Evolutionary conservation across 2,797 vertebrate genomes (phyloP), one percentile per base, ranked within the genome.

Genomic region (Eulemur mongoz): DNA sequence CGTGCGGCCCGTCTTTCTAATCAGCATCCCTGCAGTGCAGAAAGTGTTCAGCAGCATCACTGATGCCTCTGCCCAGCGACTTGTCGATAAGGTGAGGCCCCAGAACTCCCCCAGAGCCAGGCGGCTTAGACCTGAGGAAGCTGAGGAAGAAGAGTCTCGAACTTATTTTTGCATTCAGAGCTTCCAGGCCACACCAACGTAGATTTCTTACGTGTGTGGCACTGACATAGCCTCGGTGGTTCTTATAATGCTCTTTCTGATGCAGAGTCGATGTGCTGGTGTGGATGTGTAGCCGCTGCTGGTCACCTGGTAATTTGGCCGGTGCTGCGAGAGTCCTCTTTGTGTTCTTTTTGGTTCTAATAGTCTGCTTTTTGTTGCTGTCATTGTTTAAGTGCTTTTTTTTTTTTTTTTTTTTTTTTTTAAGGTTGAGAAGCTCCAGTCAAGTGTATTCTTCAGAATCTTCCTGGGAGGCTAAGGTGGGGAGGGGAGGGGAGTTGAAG

Each of bases 11-110:
- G 99, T 99, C 94, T 99, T 99, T 96, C 97, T 99, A 93, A 99
- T 99, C 97, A 99, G 99, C 81, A 98, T 99, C 98, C 99, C 99
- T 9, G 99, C 99, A 4, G 99, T 99, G 84, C 99, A 99, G 98
- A 99, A 99, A 91, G 99, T 99, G 80, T 99, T 99, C 98, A 99
- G 99, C 98, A 99, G 99, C 97, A 99, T 99, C 97, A 99, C 99
- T 0, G 99, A 99, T 88, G 99, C 98, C 91, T 99, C 99, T 88
- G 98, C 99, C 89, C 99, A 98, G 98, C 98, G 99, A 85, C 99
- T 99, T 50, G 98, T 99, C 0, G 99, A 99, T 91, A 99, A 99
- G 99, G 99, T 99, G 93, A 97, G 96, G 45, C 30, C 22, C 9
- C 1, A 25, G 38, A 40, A 25, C 17, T 30, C 1, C 40, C 22